Percentiles rank a stretch among this genome's conserved stretches.
These are phyloP conservation scores for Stegastes partitus DNA, from an alignment of 2,113 vertebrate species.

Conservation along the genomic window DNA sequence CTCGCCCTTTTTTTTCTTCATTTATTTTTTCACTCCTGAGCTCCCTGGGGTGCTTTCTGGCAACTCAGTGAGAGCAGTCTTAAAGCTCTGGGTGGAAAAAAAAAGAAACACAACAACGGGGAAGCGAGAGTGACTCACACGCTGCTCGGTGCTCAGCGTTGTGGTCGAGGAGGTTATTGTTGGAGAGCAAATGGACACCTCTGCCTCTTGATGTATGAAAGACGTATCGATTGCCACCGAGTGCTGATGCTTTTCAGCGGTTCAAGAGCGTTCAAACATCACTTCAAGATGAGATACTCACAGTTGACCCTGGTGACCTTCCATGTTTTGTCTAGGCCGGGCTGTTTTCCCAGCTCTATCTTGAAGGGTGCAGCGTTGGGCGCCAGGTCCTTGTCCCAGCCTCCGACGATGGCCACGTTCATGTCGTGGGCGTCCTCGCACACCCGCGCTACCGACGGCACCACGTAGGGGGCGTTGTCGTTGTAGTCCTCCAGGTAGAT, in stretches of 20 bases:
- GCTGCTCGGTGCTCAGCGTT: neutral
- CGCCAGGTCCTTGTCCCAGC: constrained; percentile 91
- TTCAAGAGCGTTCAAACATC: neutral
- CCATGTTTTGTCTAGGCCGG: constrained; percentile 93
- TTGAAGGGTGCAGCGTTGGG: constrained; percentile 95
- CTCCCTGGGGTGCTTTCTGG: constrained; percentile 1
- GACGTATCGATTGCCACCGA: neutral
- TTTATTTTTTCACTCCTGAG: neutral
- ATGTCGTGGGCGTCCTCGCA: constrained; percentile 94
- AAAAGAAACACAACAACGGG: neutral
- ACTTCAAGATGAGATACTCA: constrained; percentile 81
- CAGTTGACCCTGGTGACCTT: constrained; percentile 94
- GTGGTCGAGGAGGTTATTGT: neutral
- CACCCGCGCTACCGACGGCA: constrained; percentile 90
- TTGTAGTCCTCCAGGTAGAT: constrained; percentile 94
- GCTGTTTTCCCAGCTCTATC: constrained; percentile 94
- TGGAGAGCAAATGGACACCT: neutral
- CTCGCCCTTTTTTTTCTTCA: neutral
- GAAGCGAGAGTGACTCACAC: neutral
- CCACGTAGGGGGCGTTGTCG: constrained; percentile 92
- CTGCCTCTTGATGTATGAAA: neutral
- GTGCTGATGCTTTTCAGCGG: neutral
- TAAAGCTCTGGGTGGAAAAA: constrained; percentile 4
- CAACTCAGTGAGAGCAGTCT: constrained; percentile 17
- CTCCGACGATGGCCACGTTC: constrained; percentile 91